Evolutionary conservation across 2,888 invertebrate genomes (phyloP).

Genomic region (Trilocha varians): DNA sequence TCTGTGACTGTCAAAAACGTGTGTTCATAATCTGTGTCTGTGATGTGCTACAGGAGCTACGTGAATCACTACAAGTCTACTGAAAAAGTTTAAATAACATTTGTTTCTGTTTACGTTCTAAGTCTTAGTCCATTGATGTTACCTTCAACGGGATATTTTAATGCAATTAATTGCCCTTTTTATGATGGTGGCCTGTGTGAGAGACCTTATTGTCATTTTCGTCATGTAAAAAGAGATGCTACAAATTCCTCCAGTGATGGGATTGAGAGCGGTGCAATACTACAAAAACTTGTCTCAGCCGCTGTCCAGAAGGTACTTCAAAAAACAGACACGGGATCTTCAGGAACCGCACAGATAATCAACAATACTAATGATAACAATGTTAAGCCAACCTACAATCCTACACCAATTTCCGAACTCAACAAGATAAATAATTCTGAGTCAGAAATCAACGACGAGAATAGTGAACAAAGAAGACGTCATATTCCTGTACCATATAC

Average conservation of each 20-base stretch:
- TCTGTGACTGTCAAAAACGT: no score
- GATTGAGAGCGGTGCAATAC: conserved; percentile 62
- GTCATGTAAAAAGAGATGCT: conserved; percentile 84
- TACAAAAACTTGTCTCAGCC: conserved; percentile 75
- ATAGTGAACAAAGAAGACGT: conserved; percentile 46
- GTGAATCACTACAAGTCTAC: no score
- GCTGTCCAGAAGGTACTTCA: conserved; percentile 75
- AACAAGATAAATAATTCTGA: conserved; percentile 54
- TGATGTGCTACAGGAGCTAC: no score
- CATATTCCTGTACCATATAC: conserved; percentile 71
- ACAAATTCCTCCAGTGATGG: conserved; percentile 48
- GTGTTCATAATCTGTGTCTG: no score
- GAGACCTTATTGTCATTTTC: conserved; percentile 93
- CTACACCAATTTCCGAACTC: conserved; percentile 77
- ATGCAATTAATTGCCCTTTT: conserved; percentile 89
- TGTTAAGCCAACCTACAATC: conserved; percentile 71
- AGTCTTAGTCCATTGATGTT: conserved; percentile 84
- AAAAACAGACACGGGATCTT: conserved; percentile 48
- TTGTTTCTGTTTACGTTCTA: no score
- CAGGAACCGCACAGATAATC: conserved; percentile 14
- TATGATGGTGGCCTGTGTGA: conserved; percentile 85
- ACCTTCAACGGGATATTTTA: conserved; percentile 91
- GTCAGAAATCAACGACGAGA: conserved; percentile 38
- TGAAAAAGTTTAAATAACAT: no score
- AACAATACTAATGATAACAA: conserved; percentile 20